Base-by-base conservation (phyloP, 1,140 invertebrate species). In the Pteromalus puparum region DNA sequence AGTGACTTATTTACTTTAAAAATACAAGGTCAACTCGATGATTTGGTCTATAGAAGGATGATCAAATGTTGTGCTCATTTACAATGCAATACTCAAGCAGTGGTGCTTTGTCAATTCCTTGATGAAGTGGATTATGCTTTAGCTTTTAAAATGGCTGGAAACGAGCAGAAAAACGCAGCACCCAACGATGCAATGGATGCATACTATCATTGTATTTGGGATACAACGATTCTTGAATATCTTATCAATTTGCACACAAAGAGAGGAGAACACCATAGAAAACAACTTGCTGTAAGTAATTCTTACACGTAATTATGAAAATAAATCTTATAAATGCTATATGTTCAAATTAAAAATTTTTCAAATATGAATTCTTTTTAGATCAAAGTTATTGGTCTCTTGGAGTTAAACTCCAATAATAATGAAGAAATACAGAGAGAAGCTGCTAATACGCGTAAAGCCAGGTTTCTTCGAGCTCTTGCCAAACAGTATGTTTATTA, bases 381-480 rank as follows among this genome's bases (percentile, higher is more conserved):
- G 95, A 95, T 97, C 80, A 95, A 96, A 88, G 95, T 97, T n/a
- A 97, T 98, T 89, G 97, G 97, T 73, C 95, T 98, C 72, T 93
- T 99, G 78, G 98, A 99, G 93, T 93, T 99, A 42, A 99, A 99
- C 93, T 96, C 97, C 0, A 99, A 98, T 93, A 99, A 99, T 93
- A 98, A 98, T 90, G 98, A 99, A 86, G 98, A 99, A 91, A 99
- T 99, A 83, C 97, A 98, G 90, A 93, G 97, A 68, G 97, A 99
- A 93, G 98, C 98, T 26, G 96, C 97, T 24, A 97, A 97, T 91
- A 95, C 97, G 26, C 94, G 98, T 12, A 98, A 98, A 91, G 95
- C 96, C 0, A 95, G 96, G 70, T 98, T 99, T 91, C 94, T 99
- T 28, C 94, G 98, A 88, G 96, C 97, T 1, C 91, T 99, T 83